A percentile compares a stretch with the other conserved stretches of the same genome.
These are phyloP conservation scores for Setophaga kirtlandii DNA, from an alignment of 2,113 vertebrate species.

Conservation along the genomic window DNA sequence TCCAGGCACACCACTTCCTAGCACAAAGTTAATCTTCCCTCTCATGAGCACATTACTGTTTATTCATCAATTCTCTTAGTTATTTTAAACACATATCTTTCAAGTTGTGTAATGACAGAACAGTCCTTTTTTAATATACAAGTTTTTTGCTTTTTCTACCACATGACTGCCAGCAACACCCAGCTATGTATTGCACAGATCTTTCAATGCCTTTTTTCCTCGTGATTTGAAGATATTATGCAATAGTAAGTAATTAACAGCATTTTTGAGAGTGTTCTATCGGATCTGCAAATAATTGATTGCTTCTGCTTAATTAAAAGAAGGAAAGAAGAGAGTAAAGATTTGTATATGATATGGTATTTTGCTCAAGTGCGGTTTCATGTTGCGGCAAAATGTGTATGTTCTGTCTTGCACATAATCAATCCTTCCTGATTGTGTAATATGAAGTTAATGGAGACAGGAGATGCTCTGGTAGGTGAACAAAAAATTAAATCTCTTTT, in stretches of 20 bases:
- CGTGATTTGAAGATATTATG: not conserved
- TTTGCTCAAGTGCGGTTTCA: not conserved
- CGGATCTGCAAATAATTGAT: not conserved
- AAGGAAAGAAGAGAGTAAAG: not conserved
- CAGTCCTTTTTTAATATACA: not conserved
- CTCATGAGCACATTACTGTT: constrained; percentile 1
- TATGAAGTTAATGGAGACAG: not conserved
- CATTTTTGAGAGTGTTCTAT: not conserved
- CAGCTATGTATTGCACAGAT: not conserved
- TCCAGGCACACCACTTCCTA: not conserved
- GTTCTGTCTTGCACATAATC: not conserved
- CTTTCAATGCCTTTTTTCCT: not conserved
- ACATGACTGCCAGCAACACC: not conserved
- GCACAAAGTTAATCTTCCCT: not conserved
- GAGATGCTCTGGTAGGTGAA: not conserved
- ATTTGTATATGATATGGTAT: not conserved
- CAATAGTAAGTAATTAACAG: not conserved
- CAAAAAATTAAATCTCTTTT: not conserved
- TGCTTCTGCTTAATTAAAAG: constrained; percentile 26
- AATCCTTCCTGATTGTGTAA: not conserved
- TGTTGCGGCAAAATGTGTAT: not conserved
- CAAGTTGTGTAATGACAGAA: constrained; percentile 20
- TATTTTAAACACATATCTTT: constrained; percentile 46
- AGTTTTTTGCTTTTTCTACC: not conserved
- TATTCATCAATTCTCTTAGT: constrained; percentile 6